A percentile compares a stretch with the other conserved stretches of the same genome.
phyloP scores from a whole-genome alignment of 2,113 vertebrate species.

The Oxyura jamaicensis region DNA sequence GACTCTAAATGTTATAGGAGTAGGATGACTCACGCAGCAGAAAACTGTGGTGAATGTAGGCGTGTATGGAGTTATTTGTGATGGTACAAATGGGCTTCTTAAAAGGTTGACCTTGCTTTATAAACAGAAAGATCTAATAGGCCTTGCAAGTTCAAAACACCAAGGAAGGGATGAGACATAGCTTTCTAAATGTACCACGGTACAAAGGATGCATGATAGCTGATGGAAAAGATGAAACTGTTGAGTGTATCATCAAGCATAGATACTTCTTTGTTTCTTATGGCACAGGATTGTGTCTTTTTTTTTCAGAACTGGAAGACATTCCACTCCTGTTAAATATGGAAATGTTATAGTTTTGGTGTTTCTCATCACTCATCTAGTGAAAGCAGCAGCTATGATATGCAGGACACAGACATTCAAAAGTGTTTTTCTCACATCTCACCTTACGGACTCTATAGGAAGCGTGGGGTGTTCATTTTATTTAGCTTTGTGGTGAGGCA shows the following conservation, averaged over 20 bases:
- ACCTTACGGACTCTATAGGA: not conserved
- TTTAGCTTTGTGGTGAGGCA: not conserved
- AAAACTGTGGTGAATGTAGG: not conserved
- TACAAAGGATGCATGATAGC: not conserved
- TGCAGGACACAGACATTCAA: not conserved
- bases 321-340: not conserved
- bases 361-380: not conserved
- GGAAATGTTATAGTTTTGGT: not conserved
- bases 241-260: not conserved
- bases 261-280: not conserved
- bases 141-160: not conserved
- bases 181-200: not conserved
- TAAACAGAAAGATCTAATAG: not conserved
- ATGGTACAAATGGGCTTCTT: not conserved
- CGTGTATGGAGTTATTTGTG: not conserved
- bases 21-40: not conserved
- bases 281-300: rapidly evolving
- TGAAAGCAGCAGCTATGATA: not conserved
- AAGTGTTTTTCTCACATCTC: not conserved
- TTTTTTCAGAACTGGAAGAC: not conserved
- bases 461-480: not conserved
- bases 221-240: not conserved
- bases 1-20: not conserved
- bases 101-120: not conserved
- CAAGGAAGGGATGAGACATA: not conserved